A percentile compares a stretch with the other conserved stretches of the same genome.
These are phyloP conservation scores for Acleris emargana DNA, from an alignment of 2,888 invertebrate genomes.

Conservation along the genomic window DNA sequence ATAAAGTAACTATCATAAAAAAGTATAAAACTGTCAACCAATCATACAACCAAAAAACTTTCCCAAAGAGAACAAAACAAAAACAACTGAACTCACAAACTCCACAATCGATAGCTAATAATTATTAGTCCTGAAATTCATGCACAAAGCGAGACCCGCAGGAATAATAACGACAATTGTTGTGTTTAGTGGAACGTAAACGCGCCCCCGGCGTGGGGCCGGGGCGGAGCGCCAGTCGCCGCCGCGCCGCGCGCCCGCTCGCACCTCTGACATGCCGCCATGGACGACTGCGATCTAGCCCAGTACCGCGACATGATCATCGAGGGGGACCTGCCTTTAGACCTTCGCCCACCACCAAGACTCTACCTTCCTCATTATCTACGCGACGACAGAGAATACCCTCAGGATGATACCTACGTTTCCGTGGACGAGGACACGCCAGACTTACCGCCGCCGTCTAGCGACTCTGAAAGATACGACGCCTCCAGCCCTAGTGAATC, in stretches of 20 bases:
- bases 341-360: constrained; percentile 74
- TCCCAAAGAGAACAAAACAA: background rate
- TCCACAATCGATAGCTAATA: constrained; percentile 79
- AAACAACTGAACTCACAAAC: constrained; percentile 33
- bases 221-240: constrained; percentile 68
- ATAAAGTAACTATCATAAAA: too few relatives aligned
- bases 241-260: constrained; percentile 71
- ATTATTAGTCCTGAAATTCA: constrained; percentile 84
- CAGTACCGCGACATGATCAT: constrained; percentile 80
- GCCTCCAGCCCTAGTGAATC: constrained; percentile 69
- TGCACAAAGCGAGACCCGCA: constrained; percentile 83
- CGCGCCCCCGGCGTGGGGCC: constrained; percentile 56
- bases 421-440: constrained; percentile 78
- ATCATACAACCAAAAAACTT: constrained; percentile 5
- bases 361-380: constrained; percentile 74
- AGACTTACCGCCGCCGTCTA: constrained; percentile 71
- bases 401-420: constrained; percentile 76
- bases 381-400: constrained; percentile 68
- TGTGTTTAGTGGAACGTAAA: constrained; percentile 84
- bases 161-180: constrained; percentile 84
- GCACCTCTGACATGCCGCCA: constrained; percentile 78
- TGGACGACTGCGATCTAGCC: constrained; percentile 79
- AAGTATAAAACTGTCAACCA: background rate
- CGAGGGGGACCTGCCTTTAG: constrained; percentile 76
- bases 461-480: constrained; percentile 75